A percentile compares a stretch with the other conserved stretches of the same genome.
Conservation (phyloP, 2,797 vertebrate genomes). For the Poeciliopsis turneri region DNA sequence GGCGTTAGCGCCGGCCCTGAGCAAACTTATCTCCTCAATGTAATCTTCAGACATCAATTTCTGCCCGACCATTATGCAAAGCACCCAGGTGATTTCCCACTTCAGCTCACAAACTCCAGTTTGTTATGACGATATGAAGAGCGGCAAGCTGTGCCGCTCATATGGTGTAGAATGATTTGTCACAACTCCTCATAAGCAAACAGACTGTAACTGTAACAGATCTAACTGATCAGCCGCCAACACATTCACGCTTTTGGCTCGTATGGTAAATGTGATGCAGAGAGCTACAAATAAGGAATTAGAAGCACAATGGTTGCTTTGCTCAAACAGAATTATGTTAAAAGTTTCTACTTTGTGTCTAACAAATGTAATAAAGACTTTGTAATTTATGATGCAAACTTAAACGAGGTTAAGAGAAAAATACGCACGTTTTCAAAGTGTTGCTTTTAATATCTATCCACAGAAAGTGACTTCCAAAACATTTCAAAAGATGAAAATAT, state of each 20-base stretch:
- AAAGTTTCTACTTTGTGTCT: background rate
- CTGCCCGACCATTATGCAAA: conserved; percentile 11
- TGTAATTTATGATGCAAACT: background rate
- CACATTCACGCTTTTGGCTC: background rate
- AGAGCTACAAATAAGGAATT: conserved; percentile 1
- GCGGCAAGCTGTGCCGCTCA: conserved; percentile 10
- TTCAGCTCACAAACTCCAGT: conserved; percentile 16
- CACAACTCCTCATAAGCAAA: conserved; percentile 19
- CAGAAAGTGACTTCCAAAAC: background rate
- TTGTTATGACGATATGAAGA: conserved; percentile 15
- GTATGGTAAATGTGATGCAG: conserved; percentile 1
- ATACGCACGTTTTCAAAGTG: background rate
- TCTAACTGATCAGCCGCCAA: conserved; percentile 9
- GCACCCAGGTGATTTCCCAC: conserved; percentile 36
- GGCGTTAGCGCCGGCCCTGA: conserved; percentile 26
- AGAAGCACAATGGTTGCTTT: background rate
- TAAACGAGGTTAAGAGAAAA: background rate
- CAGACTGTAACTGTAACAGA: background rate
- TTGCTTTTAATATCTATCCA: background rate
- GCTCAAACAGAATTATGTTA: background rate
- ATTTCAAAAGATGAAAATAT: background rate
- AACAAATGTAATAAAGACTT: background rate
- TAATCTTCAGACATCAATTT: conserved; percentile 28
- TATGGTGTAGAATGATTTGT: conserved; percentile 26
- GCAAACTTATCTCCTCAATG: conserved; percentile 29